phyloP scores from a whole-genome alignment of 1,140 invertebrate species.

The Teleogryllus occipitalis region DNA sequence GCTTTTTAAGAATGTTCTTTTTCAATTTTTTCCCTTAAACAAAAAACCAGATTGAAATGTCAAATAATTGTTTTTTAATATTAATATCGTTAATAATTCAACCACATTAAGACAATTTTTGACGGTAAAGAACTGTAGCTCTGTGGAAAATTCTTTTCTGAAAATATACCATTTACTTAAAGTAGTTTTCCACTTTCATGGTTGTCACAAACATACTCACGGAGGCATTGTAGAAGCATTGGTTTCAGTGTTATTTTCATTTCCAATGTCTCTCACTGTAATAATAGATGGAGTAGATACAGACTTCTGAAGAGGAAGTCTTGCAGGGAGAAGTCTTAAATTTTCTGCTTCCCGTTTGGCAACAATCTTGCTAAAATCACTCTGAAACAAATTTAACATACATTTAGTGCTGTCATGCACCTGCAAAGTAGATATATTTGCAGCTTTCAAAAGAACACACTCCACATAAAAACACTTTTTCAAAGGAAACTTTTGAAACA shows the following conservation, averaged over 20 bases:
- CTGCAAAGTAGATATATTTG: too few species aligned
- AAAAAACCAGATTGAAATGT: background rate
- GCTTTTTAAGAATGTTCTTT: too few species aligned
- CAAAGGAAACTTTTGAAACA: too few species aligned
- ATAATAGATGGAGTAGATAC: conserved; percentile 83
- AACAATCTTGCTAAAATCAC: conserved; percentile 50
- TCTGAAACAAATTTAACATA: conserved; percentile 31
- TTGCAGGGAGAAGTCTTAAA: conserved; percentile 53
- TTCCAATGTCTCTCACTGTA: conserved; percentile 48
- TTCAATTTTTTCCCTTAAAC: background rate
- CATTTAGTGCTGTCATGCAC: too few species aligned
- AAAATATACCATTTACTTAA: too few species aligned
- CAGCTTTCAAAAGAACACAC: too few species aligned
- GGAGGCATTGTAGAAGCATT: background rate
- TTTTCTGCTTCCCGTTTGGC: conserved; percentile 49
- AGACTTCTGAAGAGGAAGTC: conserved; percentile 79
- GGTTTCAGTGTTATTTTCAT: conserved; percentile 25
- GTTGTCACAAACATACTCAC: conserved; percentile 3
- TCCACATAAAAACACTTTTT: too few species aligned
- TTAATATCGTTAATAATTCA: background rate
- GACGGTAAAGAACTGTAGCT: background rate
- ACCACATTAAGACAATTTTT: background rate
- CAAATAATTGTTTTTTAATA: background rate
- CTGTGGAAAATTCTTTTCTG: too few species aligned
- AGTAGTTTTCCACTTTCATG: too few species aligned